Evolutionary conservation across 2,888 invertebrate species (phyloP), one percentile per base, ranked within the genome.

Genomic region (Cryptus viduatorius): DNA sequence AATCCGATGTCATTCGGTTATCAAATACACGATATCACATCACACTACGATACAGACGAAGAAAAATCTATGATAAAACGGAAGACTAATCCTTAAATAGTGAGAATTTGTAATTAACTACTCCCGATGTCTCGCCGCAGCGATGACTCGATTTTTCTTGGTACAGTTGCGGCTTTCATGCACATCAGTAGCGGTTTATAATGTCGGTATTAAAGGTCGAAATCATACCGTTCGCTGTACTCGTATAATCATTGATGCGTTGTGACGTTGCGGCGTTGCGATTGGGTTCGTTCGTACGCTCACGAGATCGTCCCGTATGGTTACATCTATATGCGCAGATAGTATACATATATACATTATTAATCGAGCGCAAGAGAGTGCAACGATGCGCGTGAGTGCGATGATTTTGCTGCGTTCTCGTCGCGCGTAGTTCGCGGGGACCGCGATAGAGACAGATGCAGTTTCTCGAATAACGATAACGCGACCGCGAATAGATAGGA

Each of bases 61-160:
- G 16, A 77, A 69, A 69, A 79, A 46, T 46, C 14, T n/a, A 7
- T 48, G 64, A n/a, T 37, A 64, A 19, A 69, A 71, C 56, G 50
- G 46, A 79, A 65, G 53, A 19, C n/a, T 67, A 24, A 16, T 53
- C 3, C 24, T 24, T 24, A 56, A 31, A 31, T 8, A 56, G 67
- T 37, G 64, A 75, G 83, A 71, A 72, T 67, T 75, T 19, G 75
- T 83, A 83, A 83, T 83, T 80, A 80, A 46, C 42, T 48, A 24
- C 73, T 37, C 42, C 10, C 5, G 65, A 46, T 46, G 48, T 79
- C 44, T 61, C 56, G 56, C 56, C 31, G 14, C 64, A 71, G 16
- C 42, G 83, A 83, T 80, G 79, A 83, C 80, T 83, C 29, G 83
- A 83, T 79, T 71, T 71, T 83, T 83, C 76, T 67, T 19, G 59